phyloP scores from a whole-genome alignment of 2,113 vertebrate genomes.

The Atrichornis clamosus region DNA sequence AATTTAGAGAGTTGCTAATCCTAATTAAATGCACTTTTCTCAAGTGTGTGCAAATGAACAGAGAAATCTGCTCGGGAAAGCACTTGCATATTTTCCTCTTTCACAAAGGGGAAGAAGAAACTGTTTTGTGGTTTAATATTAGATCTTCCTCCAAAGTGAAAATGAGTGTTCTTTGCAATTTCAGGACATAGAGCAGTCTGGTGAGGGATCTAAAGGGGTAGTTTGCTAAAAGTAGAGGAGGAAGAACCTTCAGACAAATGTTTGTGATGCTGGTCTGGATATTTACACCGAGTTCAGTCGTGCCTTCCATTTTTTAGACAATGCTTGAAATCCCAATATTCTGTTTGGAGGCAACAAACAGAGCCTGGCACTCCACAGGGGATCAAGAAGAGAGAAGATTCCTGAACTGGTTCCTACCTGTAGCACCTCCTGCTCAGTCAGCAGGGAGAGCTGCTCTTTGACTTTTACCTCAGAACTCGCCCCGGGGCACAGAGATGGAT shows the following conservation, averaged over 20 bases:
- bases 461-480: background rate
- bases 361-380: background rate
- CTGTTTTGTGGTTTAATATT: background rate
- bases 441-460: background rate
- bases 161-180: background rate
- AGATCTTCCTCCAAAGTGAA: background rate
- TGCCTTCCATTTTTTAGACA: background rate
- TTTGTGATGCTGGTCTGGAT: background rate
- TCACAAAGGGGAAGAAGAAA: background rate
- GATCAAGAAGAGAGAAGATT: fast-evolving
- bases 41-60: conserved; percentile 57
- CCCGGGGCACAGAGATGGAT: background rate
- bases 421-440: background rate
- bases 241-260: background rate
- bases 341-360: background rate
- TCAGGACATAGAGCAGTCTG: background rate
- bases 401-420: background rate
- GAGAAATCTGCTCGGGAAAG: conserved; percentile 40
- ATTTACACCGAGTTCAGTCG: background rate
- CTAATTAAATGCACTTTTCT: conserved; percentile 64
- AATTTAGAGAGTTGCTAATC: conserved; percentile 62
- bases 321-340: fast-evolving
- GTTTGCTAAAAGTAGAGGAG: background rate
- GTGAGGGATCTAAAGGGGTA: background rate
- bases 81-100: conserved; percentile 17